Evolutionary conservation across 2,888 invertebrate species (phyloP).

Genomic region (Cantharis flavilabris): DNA sequence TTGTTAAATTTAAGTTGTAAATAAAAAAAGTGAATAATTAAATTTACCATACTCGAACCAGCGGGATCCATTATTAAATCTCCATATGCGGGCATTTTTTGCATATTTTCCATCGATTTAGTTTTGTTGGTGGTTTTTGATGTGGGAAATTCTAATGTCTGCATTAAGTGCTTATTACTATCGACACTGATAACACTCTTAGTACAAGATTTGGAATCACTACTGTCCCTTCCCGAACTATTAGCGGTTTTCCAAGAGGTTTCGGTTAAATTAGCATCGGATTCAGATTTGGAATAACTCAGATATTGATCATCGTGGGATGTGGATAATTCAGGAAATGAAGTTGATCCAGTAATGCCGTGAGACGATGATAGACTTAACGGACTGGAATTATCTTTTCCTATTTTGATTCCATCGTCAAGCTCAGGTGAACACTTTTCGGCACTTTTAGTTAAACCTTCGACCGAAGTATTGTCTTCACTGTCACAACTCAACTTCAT

Average conservation of each 20-base stretch:
- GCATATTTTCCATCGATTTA: constrained; percentile 49
- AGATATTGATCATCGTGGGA: constrained; percentile 41
- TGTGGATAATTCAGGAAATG: constrained; percentile 36
- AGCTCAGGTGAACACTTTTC: constrained; percentile 36
- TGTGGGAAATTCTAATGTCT: constrained; percentile 2
- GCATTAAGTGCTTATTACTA: constrained; percentile 14
- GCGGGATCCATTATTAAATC: constrained; percentile 50
- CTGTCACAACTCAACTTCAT: constrained; percentile 16
- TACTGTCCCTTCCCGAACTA: constrained; percentile 37
- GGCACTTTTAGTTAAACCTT: background rate
- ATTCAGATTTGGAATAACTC: constrained; percentile 42
- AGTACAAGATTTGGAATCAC: constrained; percentile 12
- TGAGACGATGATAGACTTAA: constrained; percentile 6
- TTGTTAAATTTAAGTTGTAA: background rate
- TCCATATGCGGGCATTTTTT: constrained; percentile 53
- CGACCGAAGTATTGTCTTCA: constrained; percentile 1
- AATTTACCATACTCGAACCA: constrained; percentile 15
- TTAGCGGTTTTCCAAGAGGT: constrained; percentile 45
- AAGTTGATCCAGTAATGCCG: constrained; percentile 26
- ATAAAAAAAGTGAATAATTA: background rate
- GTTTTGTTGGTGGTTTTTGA: constrained; percentile 36
- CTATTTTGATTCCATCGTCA: constrained; percentile 21
- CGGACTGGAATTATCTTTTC: constrained; percentile 40
- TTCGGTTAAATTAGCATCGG: constrained; percentile 48
- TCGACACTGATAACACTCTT: constrained; percentile 22